phyloP scores from a whole-genome alignment of 2,888 invertebrate genomes.

The Arge pagana region DNA sequence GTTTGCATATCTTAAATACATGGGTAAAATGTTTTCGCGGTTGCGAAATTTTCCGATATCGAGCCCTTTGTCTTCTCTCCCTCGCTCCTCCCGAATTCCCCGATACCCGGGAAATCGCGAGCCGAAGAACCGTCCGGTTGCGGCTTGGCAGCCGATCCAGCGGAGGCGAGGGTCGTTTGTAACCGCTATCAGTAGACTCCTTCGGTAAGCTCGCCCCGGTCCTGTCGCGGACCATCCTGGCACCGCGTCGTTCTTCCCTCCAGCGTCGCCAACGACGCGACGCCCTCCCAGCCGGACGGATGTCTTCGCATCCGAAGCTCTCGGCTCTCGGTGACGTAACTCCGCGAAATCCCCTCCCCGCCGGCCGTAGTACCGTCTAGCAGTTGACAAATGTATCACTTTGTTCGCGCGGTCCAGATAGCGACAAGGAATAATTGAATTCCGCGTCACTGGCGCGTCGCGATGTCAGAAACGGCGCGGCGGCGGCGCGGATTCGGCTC shows the following conservation, averaged over 20 bases:
- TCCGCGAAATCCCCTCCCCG: too few relatives aligned
- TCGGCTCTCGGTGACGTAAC: too few relatives aligned
- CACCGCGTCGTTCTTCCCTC: slow-evolving; percentile 12
- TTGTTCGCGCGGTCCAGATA: slow-evolving; percentile 4
- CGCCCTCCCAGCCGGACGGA: background rate
- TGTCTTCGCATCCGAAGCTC: slow-evolving; percentile 6
- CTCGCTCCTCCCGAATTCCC: background rate
- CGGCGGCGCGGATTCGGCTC: too few relatives aligned
- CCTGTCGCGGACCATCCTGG: slow-evolving; percentile 9
- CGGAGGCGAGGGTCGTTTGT: slow-evolving; percentile 23
- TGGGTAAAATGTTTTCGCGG: slow-evolving; percentile 8
- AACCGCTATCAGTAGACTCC: slow-evolving; percentile 25
- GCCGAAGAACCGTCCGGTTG: slow-evolving; percentile 9
- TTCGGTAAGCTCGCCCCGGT: slow-evolving; percentile 19
- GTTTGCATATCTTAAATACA: slow-evolving; percentile 20
- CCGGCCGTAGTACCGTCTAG: too few relatives aligned
- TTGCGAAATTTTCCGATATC: slow-evolving; percentile 6
- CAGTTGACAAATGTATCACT: slow-evolving; percentile 14
- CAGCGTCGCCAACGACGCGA: too few relatives aligned
- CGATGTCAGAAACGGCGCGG: too few relatives aligned
- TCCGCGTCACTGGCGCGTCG: background rate
- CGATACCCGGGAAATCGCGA: background rate
- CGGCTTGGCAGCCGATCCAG: slow-evolving; percentile 24
- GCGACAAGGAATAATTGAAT: slow-evolving; percentile 5
- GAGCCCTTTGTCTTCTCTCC: slow-evolving; percentile 4